These are phyloP conservation scores for Dicrostonyx torquatus DNA, from an alignment of 2,797 vertebrate species.

Conservation along the genomic window DNA sequence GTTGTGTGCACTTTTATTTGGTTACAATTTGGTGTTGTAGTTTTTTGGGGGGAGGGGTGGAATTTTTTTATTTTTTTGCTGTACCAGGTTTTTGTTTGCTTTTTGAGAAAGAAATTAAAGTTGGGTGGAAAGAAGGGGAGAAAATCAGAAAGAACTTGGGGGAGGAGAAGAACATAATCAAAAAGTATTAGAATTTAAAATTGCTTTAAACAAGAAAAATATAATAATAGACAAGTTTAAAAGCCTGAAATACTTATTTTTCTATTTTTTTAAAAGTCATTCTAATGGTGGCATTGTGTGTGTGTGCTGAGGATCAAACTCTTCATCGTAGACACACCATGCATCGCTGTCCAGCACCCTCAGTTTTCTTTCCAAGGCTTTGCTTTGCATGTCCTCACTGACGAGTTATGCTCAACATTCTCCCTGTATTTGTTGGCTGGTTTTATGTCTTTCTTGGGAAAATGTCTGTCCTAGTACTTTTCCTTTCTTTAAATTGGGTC, in stretches of 20 bases:
- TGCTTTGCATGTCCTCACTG: neutral
- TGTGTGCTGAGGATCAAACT: neutral
- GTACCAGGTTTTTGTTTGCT: neutral
- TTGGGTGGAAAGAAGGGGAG: neutral
- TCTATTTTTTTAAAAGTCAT: neutral
- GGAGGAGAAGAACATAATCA: neutral
- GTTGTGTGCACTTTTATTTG: neutral
- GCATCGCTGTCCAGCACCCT: neutral
- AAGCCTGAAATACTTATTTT: neutral
- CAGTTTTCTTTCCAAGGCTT: neutral
- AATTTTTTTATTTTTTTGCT: neutral
- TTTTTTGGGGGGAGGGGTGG: accelerated
- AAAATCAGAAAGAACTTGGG: neutral
- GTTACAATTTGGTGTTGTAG: neutral
- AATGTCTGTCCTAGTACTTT: neutral
- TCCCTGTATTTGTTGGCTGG: neutral
- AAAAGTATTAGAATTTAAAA: neutral
- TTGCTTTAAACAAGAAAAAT: neutral
- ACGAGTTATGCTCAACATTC: neutral
- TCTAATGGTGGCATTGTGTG: neutral
- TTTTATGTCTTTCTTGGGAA: neutral
- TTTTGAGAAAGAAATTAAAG: neutral
- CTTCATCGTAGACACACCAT: neutral
- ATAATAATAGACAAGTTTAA: neutral
- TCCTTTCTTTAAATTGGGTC: neutral